These are phyloP conservation scores for Natator depressus DNA, from an alignment of 2,113 vertebrate species.

Conservation along the genomic window DNA sequence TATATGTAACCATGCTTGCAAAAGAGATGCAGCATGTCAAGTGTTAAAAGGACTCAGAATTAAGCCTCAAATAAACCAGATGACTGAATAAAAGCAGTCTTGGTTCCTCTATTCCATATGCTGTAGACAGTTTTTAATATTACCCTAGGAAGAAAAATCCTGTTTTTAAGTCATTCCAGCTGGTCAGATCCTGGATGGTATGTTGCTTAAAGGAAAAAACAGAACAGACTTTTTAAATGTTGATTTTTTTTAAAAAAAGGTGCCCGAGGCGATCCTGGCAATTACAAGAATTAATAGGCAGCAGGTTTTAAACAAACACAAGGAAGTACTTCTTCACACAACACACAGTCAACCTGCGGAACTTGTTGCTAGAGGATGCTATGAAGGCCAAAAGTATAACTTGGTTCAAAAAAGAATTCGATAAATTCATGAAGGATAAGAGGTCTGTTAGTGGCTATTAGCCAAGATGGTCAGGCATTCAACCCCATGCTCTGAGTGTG, in stretches of 20 bases:
- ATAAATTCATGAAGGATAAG: background rate
- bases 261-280: background rate
- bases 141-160: background rate
- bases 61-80: background rate
- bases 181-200: background rate
- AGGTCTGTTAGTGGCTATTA: background rate
- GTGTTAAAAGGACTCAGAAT: background rate
- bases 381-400: background rate
- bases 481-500: background rate
- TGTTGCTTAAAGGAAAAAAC: background rate
- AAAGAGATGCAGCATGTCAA: fast-evolving
- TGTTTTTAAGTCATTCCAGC: background rate
- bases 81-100: fast-evolving
- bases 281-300: background rate
- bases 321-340: background rate
- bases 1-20: background rate
- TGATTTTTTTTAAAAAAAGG: too few species aligned
- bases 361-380: background rate
- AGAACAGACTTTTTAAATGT: too few species aligned
- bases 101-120: background rate
- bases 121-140: background rate
- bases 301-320: background rate
- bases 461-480: background rate
- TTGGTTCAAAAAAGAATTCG: background rate
- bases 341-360: background rate